These are phyloP conservation scores for Drosophila sp. DNA, from an alignment of 1,140 invertebrate genomes.

Conservation along the genomic window DNA sequence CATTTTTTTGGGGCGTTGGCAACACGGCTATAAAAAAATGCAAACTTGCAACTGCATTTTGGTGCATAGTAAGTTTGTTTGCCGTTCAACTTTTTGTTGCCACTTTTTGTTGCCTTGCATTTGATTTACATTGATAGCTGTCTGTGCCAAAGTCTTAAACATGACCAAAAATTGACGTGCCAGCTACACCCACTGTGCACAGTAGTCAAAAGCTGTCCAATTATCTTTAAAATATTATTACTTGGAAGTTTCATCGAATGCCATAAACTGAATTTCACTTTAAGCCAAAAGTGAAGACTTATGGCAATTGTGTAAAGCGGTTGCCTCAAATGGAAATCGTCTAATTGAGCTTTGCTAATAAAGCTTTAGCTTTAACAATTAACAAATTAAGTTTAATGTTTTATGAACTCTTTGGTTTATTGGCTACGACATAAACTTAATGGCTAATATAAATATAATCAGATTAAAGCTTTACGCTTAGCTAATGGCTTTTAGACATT, in stretches of 20 bases:
- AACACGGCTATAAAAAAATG: conserved; percentile 34
- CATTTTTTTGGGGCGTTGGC: conserved; percentile 19
- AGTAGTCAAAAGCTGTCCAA: conserved; percentile 25
- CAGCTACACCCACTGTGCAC: conserved; percentile 2
- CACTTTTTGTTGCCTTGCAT: conserved; percentile 31
- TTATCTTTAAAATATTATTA: conserved; percentile 19
- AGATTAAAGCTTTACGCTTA: too few species aligned
- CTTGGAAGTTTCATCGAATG: neutral
- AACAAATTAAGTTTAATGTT: neutral
- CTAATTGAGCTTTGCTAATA: neutral
- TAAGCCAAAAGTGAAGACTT: neutral
- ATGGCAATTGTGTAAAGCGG: neutral
- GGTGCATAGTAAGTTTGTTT: conserved; percentile 40
- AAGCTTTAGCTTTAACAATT: neutral
- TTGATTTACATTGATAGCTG: conserved; percentile 50
- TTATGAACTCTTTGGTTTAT: neutral
- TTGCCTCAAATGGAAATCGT: neutral
- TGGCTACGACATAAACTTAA: neutral
- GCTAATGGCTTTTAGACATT: too few species aligned
- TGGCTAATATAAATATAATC: neutral
- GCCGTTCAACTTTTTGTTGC: neutral
- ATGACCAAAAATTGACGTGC: conserved; percentile 9
- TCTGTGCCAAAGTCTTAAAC: conserved; percentile 15
- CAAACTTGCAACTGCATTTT: conserved; percentile 49
- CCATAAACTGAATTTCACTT: neutral